Evolutionary conservation across 2,888 invertebrate genomes (phyloP), one percentile per base, ranked within the genome.

Genomic region (Heteropelma amictum): DNA sequence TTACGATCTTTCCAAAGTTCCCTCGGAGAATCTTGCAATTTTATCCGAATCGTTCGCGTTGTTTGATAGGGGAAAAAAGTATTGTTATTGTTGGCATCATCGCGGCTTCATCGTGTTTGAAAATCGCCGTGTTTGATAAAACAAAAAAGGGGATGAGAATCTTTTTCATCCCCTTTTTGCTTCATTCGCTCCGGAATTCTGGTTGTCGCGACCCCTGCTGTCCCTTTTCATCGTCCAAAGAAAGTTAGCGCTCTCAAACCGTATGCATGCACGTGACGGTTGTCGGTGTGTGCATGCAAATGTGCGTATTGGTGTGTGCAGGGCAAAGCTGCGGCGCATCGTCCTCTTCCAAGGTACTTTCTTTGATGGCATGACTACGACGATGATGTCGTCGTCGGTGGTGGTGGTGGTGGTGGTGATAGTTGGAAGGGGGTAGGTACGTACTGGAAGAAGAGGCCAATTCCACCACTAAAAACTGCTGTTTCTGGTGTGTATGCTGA

Each of bases 361-460:
- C 84, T 83, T 81, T 81, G 81, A 80, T 74, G 77, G 76, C 73
- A 17, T 64, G 53, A 60, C 83, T 82, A 75, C 76, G 83, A 76
- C 72, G 79, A 75, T 56, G 73, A 74, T 61, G 76, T 21, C 68
- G 69, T 19, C 28, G 67, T 7, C 30, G 72, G 51, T 42, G 28
- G 38, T 10, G 68, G 45, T 33, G 35, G 61, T 30, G 51, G 54
- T 53, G 60, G 33, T 42, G 33, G 33, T 21, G 53, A 35, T n/a
- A 35, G 7, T 17, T 28, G 14, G 21, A 21, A 67, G 72, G 54
- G 45, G 30, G 35, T 69, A n/a, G n/a, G n/a, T n/a, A n/a, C 56
- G 30, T 14, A 26, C 71, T 51, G 47, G 60, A 28, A 70, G 65
- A 70, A 53, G 63, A 72, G 56, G 63, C 61, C 61, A 75, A 56